Evolutionary conservation across 2,888 invertebrate species (phyloP).

Genomic region (Melinopterus prodromus): DNA sequence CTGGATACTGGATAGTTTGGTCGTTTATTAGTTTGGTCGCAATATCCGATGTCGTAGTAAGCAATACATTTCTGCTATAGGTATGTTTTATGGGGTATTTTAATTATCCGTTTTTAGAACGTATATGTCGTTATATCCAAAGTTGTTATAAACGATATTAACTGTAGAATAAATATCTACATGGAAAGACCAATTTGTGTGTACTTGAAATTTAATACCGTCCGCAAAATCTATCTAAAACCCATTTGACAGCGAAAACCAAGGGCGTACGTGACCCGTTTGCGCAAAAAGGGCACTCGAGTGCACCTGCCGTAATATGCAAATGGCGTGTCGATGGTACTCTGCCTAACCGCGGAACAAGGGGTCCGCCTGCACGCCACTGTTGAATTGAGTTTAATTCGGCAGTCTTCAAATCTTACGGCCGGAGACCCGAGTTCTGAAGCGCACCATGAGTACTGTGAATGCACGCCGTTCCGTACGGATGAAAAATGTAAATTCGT

Average conservation of each 20-base stretch:
- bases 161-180: background rate
- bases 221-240: background rate
- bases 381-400: background rate
- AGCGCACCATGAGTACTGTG: background rate
- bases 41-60: too few species aligned
- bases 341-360: background rate
- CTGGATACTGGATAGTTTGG: too few species aligned
- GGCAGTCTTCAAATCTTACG: background rate
- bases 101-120: too few species aligned
- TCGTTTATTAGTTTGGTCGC: too few species aligned
- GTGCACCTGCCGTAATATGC: conserved; percentile 4
- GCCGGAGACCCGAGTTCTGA: background rate
- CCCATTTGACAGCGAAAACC: background rate
- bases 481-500: conserved; percentile 4
- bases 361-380: background rate
- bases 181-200: background rate
- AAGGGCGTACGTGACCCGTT: conserved; percentile 4
- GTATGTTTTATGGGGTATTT: too few species aligned
- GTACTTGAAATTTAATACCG: background rate
- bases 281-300: background rate
- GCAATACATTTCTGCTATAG: too few species aligned
- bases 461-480: background rate
- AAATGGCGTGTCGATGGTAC: background rate
- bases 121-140: too few species aligned
- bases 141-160: too few species aligned